Evolutionary conservation across 2,797 vertebrate species (phyloP).

Genomic region (Falco peregrinus): DNA sequence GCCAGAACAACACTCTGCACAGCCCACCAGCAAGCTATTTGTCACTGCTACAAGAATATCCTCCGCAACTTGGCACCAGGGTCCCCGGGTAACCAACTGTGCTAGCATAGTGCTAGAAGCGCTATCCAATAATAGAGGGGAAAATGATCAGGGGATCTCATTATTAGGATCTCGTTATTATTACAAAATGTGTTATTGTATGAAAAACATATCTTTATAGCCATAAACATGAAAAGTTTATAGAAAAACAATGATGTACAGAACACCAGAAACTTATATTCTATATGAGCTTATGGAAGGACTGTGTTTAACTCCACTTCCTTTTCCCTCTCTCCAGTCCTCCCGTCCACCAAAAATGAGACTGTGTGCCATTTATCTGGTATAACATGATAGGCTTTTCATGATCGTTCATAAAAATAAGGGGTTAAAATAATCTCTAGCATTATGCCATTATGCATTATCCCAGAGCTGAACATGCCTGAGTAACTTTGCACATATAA

Average conservation of each 20-base stretch:
- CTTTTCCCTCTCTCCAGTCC: background rate
- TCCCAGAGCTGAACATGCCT: background rate
- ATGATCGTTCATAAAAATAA: constrained; percentile 26
- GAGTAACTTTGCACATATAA: background rate
- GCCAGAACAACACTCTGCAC: constrained; percentile 77
- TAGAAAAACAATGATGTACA: constrained; percentile 42
- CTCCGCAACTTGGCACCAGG: constrained; percentile 77
- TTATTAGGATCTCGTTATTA: constrained; percentile 46
- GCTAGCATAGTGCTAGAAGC: constrained; percentile 62
- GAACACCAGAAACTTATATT: constrained; percentile 4
- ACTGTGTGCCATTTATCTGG: background rate
- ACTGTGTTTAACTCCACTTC: background rate
- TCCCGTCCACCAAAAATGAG: background rate
- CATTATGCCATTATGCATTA: background rate
- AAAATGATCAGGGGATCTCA: constrained; percentile 64
- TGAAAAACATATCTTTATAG: constrained; percentile 67
- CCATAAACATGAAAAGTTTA: constrained; percentile 53
- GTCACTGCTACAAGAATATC: constrained; percentile 80
- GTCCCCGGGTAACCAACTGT: constrained; percentile 76
- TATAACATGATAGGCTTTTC: background rate
- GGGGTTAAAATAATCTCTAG: background rate
- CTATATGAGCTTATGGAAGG: background rate
- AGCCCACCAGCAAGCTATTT: constrained; percentile 77
- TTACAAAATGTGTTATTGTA: constrained; percentile 70
- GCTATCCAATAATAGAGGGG: constrained; percentile 55